Evolutionary conservation across 2,797 vertebrate species (phyloP).

Genomic region (Sebastolobus alascanus): DNA sequence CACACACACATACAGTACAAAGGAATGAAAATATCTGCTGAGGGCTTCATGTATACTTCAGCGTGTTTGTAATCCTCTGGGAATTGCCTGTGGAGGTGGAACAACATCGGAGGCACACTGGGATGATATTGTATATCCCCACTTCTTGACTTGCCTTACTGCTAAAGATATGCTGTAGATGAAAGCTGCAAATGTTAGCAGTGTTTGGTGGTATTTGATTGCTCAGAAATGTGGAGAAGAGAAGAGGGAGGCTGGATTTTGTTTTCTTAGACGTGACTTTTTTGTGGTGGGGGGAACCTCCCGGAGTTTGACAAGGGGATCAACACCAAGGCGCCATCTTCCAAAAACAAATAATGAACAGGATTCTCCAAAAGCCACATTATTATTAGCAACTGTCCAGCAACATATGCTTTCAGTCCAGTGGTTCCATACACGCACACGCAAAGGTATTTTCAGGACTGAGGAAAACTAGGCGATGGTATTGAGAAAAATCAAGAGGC

Average conservation of each 20-base stretch:
- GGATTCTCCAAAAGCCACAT: slow-evolving; percentile 40
- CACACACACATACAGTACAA: not conserved
- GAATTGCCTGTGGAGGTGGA: slow-evolving; percentile 50
- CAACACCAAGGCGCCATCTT: slow-evolving; percentile 47
- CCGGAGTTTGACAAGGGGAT: slow-evolving; percentile 50
- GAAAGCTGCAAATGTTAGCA: slow-evolving; percentile 56
- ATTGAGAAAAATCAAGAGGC: slow-evolving; percentile 60
- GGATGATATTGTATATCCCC: slow-evolving; percentile 58
- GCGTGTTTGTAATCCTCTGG: slow-evolving; percentile 58
- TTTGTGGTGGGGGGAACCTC: slow-evolving; percentile 37
- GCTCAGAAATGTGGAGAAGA: slow-evolving; percentile 28
- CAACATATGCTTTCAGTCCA: slow-evolving; percentile 55
- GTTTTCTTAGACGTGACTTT: slow-evolving; percentile 24
- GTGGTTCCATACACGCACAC: slow-evolving; percentile 21
- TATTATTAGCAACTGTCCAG: slow-evolving; percentile 43
- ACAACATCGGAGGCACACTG: slow-evolving; percentile 54
- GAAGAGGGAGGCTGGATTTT: slow-evolving; percentile 16
- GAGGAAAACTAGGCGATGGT: slow-evolving; percentile 40
- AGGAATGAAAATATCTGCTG: slow-evolving; percentile 37
- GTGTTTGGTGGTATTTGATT: slow-evolving; percentile 45
- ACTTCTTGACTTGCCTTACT: slow-evolving; percentile 54
- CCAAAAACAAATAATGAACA: slow-evolving; percentile 56
- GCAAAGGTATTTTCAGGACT: slow-evolving; percentile 35
- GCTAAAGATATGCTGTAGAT: slow-evolving; percentile 54
- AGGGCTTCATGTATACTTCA: slow-evolving; percentile 42